Conservation (phyloP, 2,113 vertebrate species). For the Pseudolaguvia tuberculata region DNA sequence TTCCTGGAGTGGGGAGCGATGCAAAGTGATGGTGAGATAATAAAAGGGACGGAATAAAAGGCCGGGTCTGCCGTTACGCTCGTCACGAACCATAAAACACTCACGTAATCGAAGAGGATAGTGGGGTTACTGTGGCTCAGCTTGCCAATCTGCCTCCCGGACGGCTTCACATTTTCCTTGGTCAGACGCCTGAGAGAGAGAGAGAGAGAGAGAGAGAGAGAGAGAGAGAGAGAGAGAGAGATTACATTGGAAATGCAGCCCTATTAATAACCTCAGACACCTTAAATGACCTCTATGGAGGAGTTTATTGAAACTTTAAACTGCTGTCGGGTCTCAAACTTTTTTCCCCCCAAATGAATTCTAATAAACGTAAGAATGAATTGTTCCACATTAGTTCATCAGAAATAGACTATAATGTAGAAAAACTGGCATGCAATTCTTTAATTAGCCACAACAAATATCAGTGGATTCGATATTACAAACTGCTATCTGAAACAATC, state of each 20-base stretch:
- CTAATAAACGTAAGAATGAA: too few species aligned
- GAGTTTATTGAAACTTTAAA: not conserved
- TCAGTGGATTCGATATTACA: too few species aligned
- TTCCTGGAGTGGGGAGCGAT: conserved; percentile 28
- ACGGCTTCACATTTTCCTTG: conserved; percentile 99
- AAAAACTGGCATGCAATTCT: too few species aligned
- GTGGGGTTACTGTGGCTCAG: conserved; percentile 99
- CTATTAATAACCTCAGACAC: not conserved
- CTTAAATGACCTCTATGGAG: not conserved
- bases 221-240: not conserved
- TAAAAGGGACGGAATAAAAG: conserved; percentile 35
- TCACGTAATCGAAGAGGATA: conserved; percentile 98
- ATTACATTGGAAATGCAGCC: too few species aligned
- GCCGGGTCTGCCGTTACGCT: conserved; percentile 31
- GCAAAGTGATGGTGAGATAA: conserved; percentile 36
- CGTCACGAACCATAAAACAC: conserved; percentile 57
- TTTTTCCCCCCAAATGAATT: too few species aligned
- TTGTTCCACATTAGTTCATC: too few species aligned
- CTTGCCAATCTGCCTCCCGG: conserved; percentile 97
- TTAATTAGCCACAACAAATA: too few species aligned
- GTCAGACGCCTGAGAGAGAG: conserved; percentile 81
- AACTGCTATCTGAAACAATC: too few species aligned
- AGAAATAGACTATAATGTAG: too few species aligned
- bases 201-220: too few species aligned
- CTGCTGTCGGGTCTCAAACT: too few species aligned